Conservation (phyloP, 2,888 invertebrate genomes). For the Meta bourneti region DNA sequence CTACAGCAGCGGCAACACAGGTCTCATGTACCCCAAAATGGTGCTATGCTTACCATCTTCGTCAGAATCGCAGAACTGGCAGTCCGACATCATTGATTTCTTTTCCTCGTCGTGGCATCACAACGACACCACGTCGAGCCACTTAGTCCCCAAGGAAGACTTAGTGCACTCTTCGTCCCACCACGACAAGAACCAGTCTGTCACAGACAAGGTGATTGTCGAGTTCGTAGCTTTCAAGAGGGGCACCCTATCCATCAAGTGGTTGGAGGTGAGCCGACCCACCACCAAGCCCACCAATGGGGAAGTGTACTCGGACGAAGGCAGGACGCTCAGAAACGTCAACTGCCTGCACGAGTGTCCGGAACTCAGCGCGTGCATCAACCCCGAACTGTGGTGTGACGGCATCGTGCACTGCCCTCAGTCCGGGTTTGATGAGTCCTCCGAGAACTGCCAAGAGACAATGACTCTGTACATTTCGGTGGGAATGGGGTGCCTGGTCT, state of each 20-base stretch:
- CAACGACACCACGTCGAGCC: constrained; percentile 61
- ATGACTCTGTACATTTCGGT: constrained; percentile 73
- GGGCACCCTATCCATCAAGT: constrained; percentile 70
- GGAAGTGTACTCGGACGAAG: constrained; percentile 61
- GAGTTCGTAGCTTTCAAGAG: constrained; percentile 71
- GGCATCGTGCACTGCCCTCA: constrained; percentile 88
- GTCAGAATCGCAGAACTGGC: neutral
- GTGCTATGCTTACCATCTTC: constrained; percentile 74
- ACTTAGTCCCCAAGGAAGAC: constrained; percentile 21
- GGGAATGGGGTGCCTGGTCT: constrained; percentile 47
- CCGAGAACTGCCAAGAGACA: constrained; percentile 81
- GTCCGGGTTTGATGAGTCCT: constrained; percentile 86
- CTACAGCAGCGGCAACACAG: constrained; percentile 86
- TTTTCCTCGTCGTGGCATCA: constrained; percentile 77
- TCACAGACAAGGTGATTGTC: constrained; percentile 80
- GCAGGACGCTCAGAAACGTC: constrained; percentile 77
- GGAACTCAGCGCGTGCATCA: constrained; percentile 90
- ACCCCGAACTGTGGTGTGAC: constrained; percentile 89
- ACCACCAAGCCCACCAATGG: constrained; percentile 75
- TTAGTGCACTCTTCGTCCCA: neutral
- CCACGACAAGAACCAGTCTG: constrained; percentile 43
- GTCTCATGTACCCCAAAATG: constrained; percentile 72
- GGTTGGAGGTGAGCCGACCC: constrained; percentile 77
- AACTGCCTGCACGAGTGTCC: constrained; percentile 90
- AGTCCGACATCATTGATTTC: constrained; percentile 70